Percentiles rank a stretch among this genome's conserved stretches.
phyloP scores from a whole-genome alignment of 2,113 vertebrate species.

The Menidia beryllina region DNA sequence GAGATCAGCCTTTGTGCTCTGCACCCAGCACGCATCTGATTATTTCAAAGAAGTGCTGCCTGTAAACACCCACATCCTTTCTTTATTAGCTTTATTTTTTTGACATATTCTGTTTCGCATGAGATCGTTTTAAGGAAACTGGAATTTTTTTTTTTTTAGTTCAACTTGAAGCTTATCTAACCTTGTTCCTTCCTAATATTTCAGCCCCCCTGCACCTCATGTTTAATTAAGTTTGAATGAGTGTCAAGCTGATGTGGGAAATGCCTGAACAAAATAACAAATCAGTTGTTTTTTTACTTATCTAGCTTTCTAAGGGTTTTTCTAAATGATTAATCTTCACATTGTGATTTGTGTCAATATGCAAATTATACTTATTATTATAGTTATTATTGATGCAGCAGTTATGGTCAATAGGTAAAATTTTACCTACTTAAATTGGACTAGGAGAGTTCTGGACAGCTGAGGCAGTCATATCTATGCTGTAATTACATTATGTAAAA shows the following conservation, averaged over 20 bases:
- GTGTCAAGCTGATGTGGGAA: too few species aligned
- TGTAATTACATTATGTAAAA: not conserved
- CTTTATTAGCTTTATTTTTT: not conserved
- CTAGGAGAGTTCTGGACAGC: too few species aligned
- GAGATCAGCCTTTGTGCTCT: constrained; percentile 10
- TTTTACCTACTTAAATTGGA: not conserved
- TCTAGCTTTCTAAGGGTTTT: too few species aligned
- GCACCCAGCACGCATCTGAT: constrained; percentile 10
- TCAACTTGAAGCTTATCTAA: not conserved
- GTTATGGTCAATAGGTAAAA: not conserved
- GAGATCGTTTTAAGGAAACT: too few species aligned
- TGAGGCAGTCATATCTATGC: not conserved
- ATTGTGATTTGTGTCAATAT: too few species aligned
- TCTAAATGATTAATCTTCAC: too few species aligned
- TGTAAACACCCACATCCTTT: constrained; percentile 10
- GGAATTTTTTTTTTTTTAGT: too few species aligned
- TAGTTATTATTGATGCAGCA: too few species aligned
- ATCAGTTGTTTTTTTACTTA: not conserved
- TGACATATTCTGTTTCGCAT: too few species aligned
- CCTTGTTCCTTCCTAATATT: constrained; percentile 2
- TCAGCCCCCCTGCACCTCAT: not conserved
- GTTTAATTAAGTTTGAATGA: constrained; percentile 2
- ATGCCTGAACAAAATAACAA: too few species aligned
- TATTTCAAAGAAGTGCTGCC: constrained; percentile 11
- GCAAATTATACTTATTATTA: too few species aligned